Conservation (phyloP, 2,797 vertebrate species). For the Hapalemur alaotrensis region DNA sequence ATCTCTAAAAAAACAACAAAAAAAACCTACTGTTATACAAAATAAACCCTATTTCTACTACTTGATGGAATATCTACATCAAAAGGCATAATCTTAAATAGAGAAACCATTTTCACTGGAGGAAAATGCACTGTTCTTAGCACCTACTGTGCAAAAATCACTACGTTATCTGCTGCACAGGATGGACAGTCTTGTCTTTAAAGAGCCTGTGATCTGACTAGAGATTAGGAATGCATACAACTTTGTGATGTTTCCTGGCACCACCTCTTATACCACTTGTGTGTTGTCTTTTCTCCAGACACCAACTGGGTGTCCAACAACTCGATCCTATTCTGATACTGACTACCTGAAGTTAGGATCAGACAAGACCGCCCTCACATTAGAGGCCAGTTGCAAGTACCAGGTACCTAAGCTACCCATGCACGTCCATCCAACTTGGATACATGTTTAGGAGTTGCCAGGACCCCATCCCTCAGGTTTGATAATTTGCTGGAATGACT, state of each 20-base stretch:
- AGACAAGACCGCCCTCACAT: neutral
- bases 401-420: neutral
- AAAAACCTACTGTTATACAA: neutral
- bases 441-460: neutral
- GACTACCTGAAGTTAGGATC: neutral
- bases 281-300: neutral
- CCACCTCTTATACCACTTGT: neutral
- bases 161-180: neutral
- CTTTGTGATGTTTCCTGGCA: neutral
- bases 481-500: neutral
- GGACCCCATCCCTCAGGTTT: neutral
- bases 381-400: neutral
- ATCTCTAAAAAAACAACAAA: too few relatives aligned
- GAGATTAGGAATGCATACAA: neutral
- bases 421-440: neutral
- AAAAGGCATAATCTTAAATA: slow-evolving; percentile 1
- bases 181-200: neutral
- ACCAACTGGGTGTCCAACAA: neutral
- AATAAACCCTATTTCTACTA: neutral
- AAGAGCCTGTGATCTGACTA: neutral
- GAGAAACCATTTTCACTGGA: neutral
- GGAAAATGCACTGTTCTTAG: neutral
- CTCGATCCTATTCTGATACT: neutral
- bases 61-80: neutral
- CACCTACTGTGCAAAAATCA: neutral